A percentile compares a stretch with the other conserved stretches of the same genome.
These are phyloP conservation scores for Euwallacea similis DNA, from an alignment of 1,140 invertebrate genomes.

Conservation along the genomic window DNA sequence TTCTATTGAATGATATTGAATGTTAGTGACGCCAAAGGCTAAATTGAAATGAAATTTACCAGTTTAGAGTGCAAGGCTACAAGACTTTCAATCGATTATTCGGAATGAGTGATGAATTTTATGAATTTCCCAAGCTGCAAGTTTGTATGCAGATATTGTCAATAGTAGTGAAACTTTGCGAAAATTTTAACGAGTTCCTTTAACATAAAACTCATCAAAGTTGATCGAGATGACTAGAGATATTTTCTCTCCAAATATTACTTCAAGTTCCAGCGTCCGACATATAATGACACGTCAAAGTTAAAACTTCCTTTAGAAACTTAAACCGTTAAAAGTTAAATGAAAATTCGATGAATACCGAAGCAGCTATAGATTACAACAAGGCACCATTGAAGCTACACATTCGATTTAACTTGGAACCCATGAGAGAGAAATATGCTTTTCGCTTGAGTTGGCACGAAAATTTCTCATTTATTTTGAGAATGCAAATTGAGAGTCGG, in stretches of 20 bases:
- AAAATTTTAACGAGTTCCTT: constrained; percentile 9
- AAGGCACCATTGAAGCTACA: too few relatives aligned
- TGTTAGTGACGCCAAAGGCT: too few relatives aligned
- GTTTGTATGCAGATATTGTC: constrained; percentile 6
- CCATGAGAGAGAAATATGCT: constrained; percentile 17
- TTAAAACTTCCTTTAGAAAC: neutral
- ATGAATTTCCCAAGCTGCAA: too few relatives aligned
- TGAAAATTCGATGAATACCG: neutral
- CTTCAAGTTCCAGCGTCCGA: neutral
- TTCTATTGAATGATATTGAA: too few relatives aligned
- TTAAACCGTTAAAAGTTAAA: constrained; percentile 11
- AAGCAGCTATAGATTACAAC: too few relatives aligned
- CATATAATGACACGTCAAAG: neutral
- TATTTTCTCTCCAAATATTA: constrained; percentile 4
- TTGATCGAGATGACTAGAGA: constrained; percentile 9
- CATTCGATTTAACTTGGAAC: neutral
- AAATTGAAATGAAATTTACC: too few relatives aligned
- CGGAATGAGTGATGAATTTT: too few relatives aligned
- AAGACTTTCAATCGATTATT: too few relatives aligned
- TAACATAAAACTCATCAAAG: constrained; percentile 1
- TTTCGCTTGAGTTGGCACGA: constrained; percentile 20
- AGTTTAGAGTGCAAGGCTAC: too few relatives aligned
- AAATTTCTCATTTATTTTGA: constrained; percentile 30
- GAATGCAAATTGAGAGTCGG: constrained; percentile 28
- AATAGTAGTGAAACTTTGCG: neutral